A percentile compares a stretch with the other conserved stretches of the same genome.
phyloP scores from a whole-genome alignment of 1,140 invertebrate species.

The Bicyclus anynana region DNA sequence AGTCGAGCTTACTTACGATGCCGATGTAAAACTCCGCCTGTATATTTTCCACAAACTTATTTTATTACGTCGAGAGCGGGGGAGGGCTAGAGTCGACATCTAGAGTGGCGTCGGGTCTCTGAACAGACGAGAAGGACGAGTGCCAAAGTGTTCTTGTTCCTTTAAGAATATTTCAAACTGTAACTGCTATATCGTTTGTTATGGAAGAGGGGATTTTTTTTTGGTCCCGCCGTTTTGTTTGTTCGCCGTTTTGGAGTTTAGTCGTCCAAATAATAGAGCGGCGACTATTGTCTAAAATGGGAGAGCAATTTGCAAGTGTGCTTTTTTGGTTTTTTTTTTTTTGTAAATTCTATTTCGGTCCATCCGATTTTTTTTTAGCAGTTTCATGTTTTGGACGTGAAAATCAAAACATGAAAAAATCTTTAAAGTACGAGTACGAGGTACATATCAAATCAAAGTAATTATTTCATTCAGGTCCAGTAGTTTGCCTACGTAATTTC shows the following conservation, averaged over 20 bases:
- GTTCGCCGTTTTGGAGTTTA: neutral
- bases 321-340: no score
- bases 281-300: neutral
- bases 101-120: slow-evolving; percentile 24
- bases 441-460: no score
- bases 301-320: neutral
- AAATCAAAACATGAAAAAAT: no score
- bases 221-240: neutral
- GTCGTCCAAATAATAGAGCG: neutral
- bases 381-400: no score
- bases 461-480: no score
- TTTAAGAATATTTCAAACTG: slow-evolving; percentile 23
- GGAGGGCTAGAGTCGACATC: slow-evolving; percentile 9
- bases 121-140: slow-evolving; percentile 20
- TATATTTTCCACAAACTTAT: slow-evolving; percentile 25
- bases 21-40: slow-evolving; percentile 22
- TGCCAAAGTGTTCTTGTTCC: slow-evolving; percentile 29
- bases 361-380: neutral
- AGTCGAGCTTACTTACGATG: slow-evolving; percentile 17
- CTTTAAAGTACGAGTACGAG: no score
- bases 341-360: neutral
- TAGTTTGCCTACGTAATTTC: no score
- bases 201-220: neutral
- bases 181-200: slow-evolving; percentile 19
- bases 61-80: slow-evolving; percentile 22